Base-by-base conservation (phyloP, 2,113 vertebrate genomes). In the Chionodraco myersi region DNA sequence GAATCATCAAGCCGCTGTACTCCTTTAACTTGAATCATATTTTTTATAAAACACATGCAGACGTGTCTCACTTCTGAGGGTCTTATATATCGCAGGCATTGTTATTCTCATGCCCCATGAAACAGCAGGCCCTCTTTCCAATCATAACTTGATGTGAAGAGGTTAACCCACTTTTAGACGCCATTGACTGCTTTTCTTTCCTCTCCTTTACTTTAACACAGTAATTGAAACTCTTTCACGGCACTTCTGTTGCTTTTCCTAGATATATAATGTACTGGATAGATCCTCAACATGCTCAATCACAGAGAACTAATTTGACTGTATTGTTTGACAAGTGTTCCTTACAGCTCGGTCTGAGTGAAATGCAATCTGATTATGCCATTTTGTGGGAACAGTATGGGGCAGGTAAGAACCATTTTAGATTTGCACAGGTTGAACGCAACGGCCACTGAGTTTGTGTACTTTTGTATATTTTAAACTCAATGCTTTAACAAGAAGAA, bases 271-370 rank as follows among this genome's bases (percentile, higher is more conserved):
- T 94, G 91, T 93, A 83, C 88, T 94, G 92, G 91, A 94, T 92
- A 90, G 92, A 95, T 88, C 86, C 81, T 94, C 92, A 74, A 85
- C 88, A 86, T 66, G 91, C 90, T 92, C 94, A 96, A 92, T 95
- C 95, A 94, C 94, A 96, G 92, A 93, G 94, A 92, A 93, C 90
- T 95, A 94, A 95, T 94, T 92, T 95, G 90, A 94, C 90, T 87
- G 91, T 94, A 91, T 91, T 97, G 93, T 96, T 95, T 95, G 93
- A 94, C 80, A 90, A 91, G 80, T 94, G 91, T 95, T 91, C 89
- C 91, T 93, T 93, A 78, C 88, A 82, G 94, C 94, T 94, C 88
- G 87, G 92, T 91, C 90, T 87, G 91, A 94, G 91, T 85, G 88
- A 88, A 92, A 92, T 92, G 91, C 89, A 95, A 94, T 95, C 95